Evolutionary conservation across 2,888 invertebrate species (phyloP), one percentile per base, ranked within the genome.

Genomic region (Sclerodermus sp.): DNA sequence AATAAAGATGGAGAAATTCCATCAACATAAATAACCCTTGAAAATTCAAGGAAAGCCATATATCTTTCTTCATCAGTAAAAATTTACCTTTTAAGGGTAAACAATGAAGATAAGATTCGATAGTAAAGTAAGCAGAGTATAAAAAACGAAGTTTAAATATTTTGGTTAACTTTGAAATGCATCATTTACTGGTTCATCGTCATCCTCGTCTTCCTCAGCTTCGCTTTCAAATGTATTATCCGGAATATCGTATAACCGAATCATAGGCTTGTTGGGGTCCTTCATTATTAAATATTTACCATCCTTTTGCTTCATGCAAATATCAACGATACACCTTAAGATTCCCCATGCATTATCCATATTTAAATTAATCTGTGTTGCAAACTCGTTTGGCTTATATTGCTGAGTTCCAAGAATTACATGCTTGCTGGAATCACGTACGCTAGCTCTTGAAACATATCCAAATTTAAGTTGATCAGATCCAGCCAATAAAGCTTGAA

Each of bases 341-440:
- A 99, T 93, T 58, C 96, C 99, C 99, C 99, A 99, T 1, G 95
- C 96, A 80, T 99, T 99, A 79, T 99, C 99, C 96, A 99, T 96
- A 75, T 96, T 97, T 70, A 99, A 82, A 80, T 96, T 97, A 75
- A 99, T 99, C 80, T 99, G 98, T 8, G 93, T 93, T 10, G 98
- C 98, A 79, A 99, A 99, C 82, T 99, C 98, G 73, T 90, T 89
- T 10, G 99, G 99, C 78, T 96, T 96, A 81, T 96, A 98, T 80
- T 97, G 97, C 79, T 97, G 97, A 23, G 94, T 95, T 58, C 96
- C 97, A 60, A 98, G 84, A 69, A 98, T 95, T 41, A 96, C 95
- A 79, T 98, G 98, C 52, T 95, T 94, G 55, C 94, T 88, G 58
- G 96, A 93, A 80, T 98, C 98, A 32, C 96, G 87, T 8, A 94